Conservation (phyloP, 2,797 vertebrate genomes). For the Channallabes apus region DNA sequence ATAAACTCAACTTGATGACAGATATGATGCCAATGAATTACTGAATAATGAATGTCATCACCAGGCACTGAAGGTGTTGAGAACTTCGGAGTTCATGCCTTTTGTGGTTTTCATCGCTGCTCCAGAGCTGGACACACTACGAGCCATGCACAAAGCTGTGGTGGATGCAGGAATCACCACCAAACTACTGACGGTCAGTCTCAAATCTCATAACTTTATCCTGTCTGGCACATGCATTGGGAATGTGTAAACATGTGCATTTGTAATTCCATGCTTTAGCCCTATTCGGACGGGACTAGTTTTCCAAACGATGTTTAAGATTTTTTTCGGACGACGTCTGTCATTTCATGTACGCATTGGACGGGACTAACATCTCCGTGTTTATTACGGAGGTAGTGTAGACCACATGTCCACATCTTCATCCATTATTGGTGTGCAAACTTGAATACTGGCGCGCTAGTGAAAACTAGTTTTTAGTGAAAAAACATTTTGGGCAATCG, state of each 20-base stretch:
- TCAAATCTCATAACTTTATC: neutral
- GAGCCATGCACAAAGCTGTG: slow-evolving; percentile 97
- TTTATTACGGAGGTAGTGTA: no score
- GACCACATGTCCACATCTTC: no score
- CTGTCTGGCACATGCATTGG: neutral
- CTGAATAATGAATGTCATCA: slow-evolving; percentile 6
- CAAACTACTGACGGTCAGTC: slow-evolving; percentile 92
- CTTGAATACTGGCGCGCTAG: no score
- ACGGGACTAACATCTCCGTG: no score
- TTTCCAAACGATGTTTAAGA: no score
- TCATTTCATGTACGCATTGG: no score
- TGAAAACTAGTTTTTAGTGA: no score
- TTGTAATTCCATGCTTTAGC: neutral
- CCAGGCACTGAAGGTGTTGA: slow-evolving; percentile 93
- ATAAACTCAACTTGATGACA: neutral
- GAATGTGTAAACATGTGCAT: neutral
- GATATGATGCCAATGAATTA: slow-evolving; percentile 38
- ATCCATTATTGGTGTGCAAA: no score
- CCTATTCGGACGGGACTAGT: no score
- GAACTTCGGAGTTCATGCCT: slow-evolving; percentile 97
- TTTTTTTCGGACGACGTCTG: no score
- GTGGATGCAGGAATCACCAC: slow-evolving; percentile 95
- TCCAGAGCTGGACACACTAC: slow-evolving; percentile 90
- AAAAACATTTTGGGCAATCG: no score
- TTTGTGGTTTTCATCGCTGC: slow-evolving; percentile 98